Conservation (phyloP, 2,888 invertebrate species). For the Pediacus dermestoides region DNA sequence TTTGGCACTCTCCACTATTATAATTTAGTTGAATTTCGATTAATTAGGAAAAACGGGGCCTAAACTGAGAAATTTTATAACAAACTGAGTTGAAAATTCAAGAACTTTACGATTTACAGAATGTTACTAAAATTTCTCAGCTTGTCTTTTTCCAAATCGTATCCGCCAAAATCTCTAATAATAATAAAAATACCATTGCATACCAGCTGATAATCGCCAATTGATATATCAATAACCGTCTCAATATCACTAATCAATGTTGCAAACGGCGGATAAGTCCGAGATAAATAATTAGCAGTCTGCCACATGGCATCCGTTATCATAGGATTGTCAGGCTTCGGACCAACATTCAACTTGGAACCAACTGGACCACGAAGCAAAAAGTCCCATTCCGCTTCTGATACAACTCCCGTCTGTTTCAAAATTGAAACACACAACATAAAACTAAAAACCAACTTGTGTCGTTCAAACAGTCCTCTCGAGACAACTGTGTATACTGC, state of each 20-base stretch:
- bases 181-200: conserved; percentile 10
- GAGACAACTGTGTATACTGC: conserved; percentile 85
- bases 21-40: no score
- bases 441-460: conserved; percentile 86
- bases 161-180: no score
- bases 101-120: no score
- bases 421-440: conserved; percentile 75
- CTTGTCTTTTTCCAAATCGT: no score
- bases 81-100: no score
- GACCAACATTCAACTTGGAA: conserved; percentile 49
- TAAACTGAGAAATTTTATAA: no score
- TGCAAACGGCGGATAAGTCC: conserved; percentile 55
- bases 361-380: conserved; percentile 72
- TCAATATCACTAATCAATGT: conserved; percentile 55
- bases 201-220: conserved; percentile 63
- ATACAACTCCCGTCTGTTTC: conserved; percentile 60
- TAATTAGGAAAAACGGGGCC: no score
- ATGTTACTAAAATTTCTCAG: no score
- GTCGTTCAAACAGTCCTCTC: conserved; percentile 84
- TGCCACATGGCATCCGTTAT: conserved; percentile 71
- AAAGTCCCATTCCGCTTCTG: conserved; percentile 69
- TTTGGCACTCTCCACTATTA: no score
- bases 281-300: conserved; percentile 60
- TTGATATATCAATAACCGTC: conserved; percentile 55
- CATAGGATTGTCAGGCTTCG: conserved; percentile 59